Conservation (phyloP, 2,888 invertebrate species). For the Xestia ashworthii region DNA sequence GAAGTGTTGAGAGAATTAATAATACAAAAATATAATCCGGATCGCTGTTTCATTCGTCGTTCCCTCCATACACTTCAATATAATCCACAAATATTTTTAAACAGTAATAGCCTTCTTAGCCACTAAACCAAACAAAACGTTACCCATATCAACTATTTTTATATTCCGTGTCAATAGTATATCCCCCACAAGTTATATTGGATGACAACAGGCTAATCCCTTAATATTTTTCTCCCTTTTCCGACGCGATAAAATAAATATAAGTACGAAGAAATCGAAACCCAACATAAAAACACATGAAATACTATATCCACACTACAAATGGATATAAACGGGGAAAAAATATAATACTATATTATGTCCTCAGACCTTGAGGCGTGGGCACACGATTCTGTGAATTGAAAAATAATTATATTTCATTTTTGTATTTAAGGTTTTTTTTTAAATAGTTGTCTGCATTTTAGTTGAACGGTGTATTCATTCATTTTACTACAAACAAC, state of each 20-base stretch:
- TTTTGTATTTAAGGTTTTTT: neutral
- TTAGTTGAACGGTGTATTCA: neutral
- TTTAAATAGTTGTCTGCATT: neutral
- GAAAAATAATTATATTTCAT: neutral
- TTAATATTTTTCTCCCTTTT: constrained; percentile 25
- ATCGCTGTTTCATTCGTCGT: no score
- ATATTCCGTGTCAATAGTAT: constrained; percentile 4
- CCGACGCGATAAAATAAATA: constrained; percentile 57
- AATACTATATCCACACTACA: constrained; percentile 55
- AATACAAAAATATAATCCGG: no score
- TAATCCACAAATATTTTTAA: neutral
- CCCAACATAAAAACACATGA: constrained; percentile 54
- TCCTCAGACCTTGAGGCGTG: constrained; percentile 18
- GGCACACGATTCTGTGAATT: constrained; percentile 2
- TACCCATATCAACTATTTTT: constrained; percentile 15
- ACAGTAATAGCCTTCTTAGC: no score
- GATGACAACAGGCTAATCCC: constrained; percentile 43
- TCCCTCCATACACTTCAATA: no score
- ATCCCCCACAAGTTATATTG: constrained; percentile 26
- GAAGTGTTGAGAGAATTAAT: no score
- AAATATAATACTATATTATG: constrained; percentile 64
- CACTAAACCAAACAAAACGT: constrained; percentile 2
- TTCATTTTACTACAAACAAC: neutral
- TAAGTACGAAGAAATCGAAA: constrained; percentile 54
- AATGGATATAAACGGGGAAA: constrained; percentile 58